Base-by-base conservation (phyloP, 2,797 vertebrate species). In the Pipistrellus kuhlii region DNA sequence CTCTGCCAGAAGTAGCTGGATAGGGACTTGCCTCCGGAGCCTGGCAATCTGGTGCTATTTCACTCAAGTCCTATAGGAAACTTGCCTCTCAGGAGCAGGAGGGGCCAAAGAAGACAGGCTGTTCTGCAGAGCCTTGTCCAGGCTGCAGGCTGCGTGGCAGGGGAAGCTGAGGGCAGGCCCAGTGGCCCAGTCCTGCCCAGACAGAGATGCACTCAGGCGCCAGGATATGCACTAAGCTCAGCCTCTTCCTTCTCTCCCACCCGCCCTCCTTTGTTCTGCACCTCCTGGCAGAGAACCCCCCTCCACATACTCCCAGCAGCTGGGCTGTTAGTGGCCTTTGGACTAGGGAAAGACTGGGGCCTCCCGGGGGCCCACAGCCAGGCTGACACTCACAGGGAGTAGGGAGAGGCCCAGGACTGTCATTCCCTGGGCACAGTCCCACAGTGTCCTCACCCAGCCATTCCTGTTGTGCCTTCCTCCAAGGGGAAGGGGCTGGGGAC, bases 261-360 rank as follows among this genome's bases (percentile, higher is more conserved):
- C 30, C 0, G 2, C 55, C 7, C 15, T 32, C 18, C 59, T 62
- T 48, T n/a, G 55, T 46, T 51, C 51, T 20, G 15, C 11, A 21
- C 75, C 41, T 64, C n/a, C 68, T 41, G 8, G 59, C 77, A 57
- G 44, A 46, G 68, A 87, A 6, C 7, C 44, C 68, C 55, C 85
- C 80, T 66, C 27, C 12, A 18, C 27, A 30, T 6, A 27, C 38
- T 93, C 44, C 62, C 68, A 73, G 90, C 38, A 4, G 13, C 72
- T 38, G 27, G 72, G 91, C 96, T 96, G 96, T 96, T 97, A 85
- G 96, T 88, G 96, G 80, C 91, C 96, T 97, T 97, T 96, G 96
- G 95, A 96, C 93, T 71, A 11, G 71, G 81, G 55, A 91, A 93
- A 75, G 68, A 55, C 86, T 55, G 73, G 76, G 81, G 93, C 88